phyloP scores from a whole-genome alignment of 2,113 vertebrate genomes.

The Callorhinus ursinus region DNA sequence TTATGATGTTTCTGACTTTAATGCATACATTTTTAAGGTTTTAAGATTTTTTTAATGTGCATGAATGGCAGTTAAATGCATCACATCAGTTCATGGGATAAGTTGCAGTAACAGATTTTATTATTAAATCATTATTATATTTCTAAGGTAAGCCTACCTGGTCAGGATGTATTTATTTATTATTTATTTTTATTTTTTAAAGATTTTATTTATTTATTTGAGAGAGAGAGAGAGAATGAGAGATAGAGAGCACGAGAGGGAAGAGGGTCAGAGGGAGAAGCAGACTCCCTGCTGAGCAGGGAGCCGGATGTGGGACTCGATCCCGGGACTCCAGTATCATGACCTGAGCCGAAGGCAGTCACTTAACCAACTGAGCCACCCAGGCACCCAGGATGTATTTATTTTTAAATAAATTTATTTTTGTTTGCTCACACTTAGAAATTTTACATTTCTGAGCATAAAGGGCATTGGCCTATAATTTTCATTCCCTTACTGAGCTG shows the following conservation, averaged over 20 bases:
- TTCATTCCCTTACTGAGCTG: neutral
- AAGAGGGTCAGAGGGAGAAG: no score
- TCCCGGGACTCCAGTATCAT: no score
- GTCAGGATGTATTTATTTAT: neutral
- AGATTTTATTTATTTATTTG: no score
- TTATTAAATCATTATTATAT: neutral
- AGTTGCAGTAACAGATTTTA: neutral
- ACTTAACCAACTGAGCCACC: no score
- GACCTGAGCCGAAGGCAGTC: no score
- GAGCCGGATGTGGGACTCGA: no score
- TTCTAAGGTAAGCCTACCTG: neutral
- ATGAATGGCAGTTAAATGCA: neutral
- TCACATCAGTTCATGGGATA: neutral
- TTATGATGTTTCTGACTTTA: conserved; percentile 16
- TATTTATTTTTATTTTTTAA: no score
- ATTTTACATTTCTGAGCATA: neutral
- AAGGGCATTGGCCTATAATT: neutral
- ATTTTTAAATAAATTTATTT: conserved; percentile 37
- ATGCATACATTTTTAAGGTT: neutral
- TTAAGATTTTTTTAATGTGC: conserved; percentile 1
- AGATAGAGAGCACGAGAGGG: no score
- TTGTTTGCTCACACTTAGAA: neutral
- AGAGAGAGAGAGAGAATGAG: no score
- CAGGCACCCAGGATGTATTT: neutral
- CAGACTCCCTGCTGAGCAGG: no score